These are phyloP conservation scores for Rana temporaria DNA, from an alignment of 2,113 vertebrate species.

Conservation along the genomic window DNA sequence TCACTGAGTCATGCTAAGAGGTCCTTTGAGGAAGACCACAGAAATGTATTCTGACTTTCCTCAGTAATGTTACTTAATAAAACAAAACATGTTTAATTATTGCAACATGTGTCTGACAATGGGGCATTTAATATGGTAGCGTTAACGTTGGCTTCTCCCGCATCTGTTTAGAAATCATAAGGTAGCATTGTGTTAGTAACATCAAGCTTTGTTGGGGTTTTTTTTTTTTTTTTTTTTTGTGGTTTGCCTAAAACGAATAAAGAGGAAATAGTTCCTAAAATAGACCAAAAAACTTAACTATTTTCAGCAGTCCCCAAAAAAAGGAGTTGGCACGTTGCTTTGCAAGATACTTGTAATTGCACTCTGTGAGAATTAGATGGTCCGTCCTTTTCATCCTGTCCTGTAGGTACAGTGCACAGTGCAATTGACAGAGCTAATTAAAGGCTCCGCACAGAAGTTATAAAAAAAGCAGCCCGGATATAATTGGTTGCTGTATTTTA, in stretches of 20 bases:
- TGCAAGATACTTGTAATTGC: conserved; percentile 43
- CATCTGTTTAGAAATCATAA: conserved; percentile 10
- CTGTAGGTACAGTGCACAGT: conserved; percentile 28
- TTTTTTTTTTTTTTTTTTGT: conserved; percentile 23
- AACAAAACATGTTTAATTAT: conserved; percentile 33
- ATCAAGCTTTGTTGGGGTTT: not conserved
- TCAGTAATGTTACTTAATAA: conserved; percentile 11
- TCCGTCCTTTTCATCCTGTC: conserved; percentile 30
- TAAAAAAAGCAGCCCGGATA: conserved; percentile 13
- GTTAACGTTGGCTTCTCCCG: not conserved
- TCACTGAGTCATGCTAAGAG: conserved; percentile 37
- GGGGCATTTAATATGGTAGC: not conserved
- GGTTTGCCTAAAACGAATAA: conserved; percentile 42
- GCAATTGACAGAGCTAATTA: conserved; percentile 32
- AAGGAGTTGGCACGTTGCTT: conserved; percentile 20
- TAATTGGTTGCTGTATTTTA: conserved; percentile 13
- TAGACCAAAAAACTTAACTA: conserved; percentile 34
- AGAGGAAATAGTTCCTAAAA: conserved; percentile 43
- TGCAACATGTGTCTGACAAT: conserved; percentile 14
- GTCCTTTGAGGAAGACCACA: conserved; percentile 29
- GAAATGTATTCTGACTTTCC: conserved; percentile 19
- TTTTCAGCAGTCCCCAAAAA: conserved; percentile 22
- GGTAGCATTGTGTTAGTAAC: conserved; percentile 23
- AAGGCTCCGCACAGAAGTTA: conserved; percentile 25
- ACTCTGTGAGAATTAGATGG: conserved; percentile 27